Evolutionary conservation across 1,140 invertebrate genomes (phyloP), one percentile per base, ranked within the genome.

Genomic region (Chironomus tepperi): DNA sequence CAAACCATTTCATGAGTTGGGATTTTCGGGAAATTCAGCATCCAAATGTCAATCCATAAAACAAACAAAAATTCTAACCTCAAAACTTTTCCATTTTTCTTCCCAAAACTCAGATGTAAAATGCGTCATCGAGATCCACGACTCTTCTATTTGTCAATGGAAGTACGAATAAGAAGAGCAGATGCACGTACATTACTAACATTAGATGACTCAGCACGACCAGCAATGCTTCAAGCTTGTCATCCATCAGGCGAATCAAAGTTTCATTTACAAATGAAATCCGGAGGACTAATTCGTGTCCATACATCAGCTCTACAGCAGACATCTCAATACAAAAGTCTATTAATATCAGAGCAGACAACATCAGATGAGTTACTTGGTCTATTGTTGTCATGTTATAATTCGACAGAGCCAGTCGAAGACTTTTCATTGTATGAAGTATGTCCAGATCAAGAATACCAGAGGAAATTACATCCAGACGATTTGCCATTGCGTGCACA

Each of bases 81-180:
- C n/a, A 67, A 67, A 18, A n/a, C n/a, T n/a, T 70, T 70, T 70
- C 7, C n/a, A n/a, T 70, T 70, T 19, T 70, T 21, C 47, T 57
- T 57, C 16, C 73, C 2, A 15, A 74, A 57, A 18, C 5, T 34
- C 57, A 76, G 75, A 74, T 73, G 42, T 80, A 88, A 93, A 79
- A 95, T 96, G 92, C 88, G 93, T 77, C 94, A 96, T 81, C 87
- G 94, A 24, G 95, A 96, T 83, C 93, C 94, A 0, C 89, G 93
- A 78, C 86, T 97, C n/a, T 97, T 95, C 84, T 96, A 93, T 83
- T 86, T 97, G 15, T 94, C 93, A 76, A 96, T 96, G 94, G 95
- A 97, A 84, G 93, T 96, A 42, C 90, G 91, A 1, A 91, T 96
- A 16, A 85, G 90, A 21, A 87, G 90, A 74, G 89, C 91, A 1